Evolutionary conservation across 2,797 vertebrate genomes (phyloP).

Genomic region (Lindbergichthys nudifrons): DNA sequence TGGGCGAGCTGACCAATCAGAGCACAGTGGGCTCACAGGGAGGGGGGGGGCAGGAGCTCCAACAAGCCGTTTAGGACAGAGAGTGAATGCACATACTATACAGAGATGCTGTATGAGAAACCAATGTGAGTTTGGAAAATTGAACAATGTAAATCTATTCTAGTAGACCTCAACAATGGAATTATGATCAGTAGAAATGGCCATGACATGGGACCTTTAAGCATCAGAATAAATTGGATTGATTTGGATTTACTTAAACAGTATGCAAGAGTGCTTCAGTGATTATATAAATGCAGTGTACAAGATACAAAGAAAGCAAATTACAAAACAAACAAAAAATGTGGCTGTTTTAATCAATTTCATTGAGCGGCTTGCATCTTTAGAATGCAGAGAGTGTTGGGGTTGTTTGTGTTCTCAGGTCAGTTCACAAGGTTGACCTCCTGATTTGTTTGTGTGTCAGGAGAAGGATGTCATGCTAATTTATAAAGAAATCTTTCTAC

Average conservation of each 20-base stretch:
- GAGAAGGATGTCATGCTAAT: neutral
- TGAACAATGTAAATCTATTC: too few species aligned
- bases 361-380: neutral
- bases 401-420: slow-evolving; percentile 23
- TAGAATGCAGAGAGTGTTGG: neutral
- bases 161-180: too few species aligned
- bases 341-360: neutral
- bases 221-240: slow-evolving; percentile 42
- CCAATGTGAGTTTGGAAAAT: too few species aligned
- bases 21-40: too few species aligned
- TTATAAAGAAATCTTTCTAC: neutral
- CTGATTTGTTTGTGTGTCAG: slow-evolving; percentile 24
- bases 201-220: neutral
- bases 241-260: slow-evolving; percentile 31
- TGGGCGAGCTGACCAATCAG: too few species aligned
- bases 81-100: too few species aligned
- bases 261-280: slow-evolving; percentile 15
- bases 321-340: slow-evolving; percentile 10
- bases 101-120: too few species aligned
- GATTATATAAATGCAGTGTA: slow-evolving; percentile 21
- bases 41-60: too few species aligned
- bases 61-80: too few species aligned
- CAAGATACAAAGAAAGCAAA: neutral
- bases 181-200: too few species aligned
- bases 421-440: slow-evolving; percentile 26